Evolutionary conservation across 1,140 invertebrate genomes (phyloP).

Genomic region (Bombus confusus): DNA sequence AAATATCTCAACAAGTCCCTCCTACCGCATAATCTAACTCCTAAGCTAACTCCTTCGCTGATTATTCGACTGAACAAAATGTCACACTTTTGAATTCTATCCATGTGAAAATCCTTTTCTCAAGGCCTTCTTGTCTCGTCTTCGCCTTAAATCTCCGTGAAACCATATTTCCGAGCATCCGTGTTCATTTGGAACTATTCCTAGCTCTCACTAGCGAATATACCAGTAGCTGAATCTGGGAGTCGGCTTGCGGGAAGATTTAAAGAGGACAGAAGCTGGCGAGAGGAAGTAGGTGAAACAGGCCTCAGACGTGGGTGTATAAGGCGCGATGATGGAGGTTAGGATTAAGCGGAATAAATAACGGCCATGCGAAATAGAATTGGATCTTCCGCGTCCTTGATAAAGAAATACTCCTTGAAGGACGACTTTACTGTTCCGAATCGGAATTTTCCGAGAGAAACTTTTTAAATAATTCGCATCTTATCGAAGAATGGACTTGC

Average conservation of each 20-base stretch:
- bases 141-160: background rate
- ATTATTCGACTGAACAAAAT: no score
- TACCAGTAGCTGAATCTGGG: background rate
- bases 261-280: background rate
- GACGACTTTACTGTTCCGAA: background rate
- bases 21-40: no score
- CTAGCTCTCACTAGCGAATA: background rate
- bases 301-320: background rate
- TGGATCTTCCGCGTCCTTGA: background rate
- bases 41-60: no score
- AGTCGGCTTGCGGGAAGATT: background rate
- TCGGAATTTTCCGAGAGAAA: background rate
- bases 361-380: background rate
- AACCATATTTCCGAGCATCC: background rate
- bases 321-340: background rate
- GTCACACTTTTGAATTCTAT: background rate
- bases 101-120: background rate
- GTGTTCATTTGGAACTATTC: background rate
- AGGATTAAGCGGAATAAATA: background rate
- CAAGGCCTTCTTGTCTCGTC: background rate
- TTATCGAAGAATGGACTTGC: background rate
- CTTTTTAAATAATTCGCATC: background rate
- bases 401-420: background rate
- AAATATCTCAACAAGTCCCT: no score
- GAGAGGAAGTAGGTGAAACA: background rate